These are phyloP conservation scores for Magallana angulata DNA, from an alignment of 1,140 invertebrate genomes.

Conservation along the genomic window DNA sequence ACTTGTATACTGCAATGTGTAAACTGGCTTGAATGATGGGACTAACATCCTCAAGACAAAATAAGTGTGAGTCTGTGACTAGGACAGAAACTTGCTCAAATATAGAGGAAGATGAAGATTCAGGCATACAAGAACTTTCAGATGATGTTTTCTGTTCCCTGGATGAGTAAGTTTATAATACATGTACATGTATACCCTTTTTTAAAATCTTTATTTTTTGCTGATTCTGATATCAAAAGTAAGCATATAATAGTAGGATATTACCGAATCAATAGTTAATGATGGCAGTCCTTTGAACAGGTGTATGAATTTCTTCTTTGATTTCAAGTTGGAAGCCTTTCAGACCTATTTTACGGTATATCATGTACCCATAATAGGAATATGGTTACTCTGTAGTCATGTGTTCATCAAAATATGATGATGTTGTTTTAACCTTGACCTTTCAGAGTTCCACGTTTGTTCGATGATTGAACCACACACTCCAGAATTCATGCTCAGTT, in stretches of 20 bases:
- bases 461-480: background rate
- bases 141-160: background rate
- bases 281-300: constrained; percentile 1
- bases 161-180: constrained; percentile 1
- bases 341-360: background rate
- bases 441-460: background rate
- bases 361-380: background rate
- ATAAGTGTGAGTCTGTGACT: background rate
- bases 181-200: background rate
- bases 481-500: too few relatives aligned
- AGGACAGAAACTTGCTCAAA: background rate
- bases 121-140: background rate
- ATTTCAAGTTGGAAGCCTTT: constrained; percentile 16
- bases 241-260: background rate
- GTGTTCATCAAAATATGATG: background rate
- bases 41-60: background rate
- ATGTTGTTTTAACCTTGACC: background rate
- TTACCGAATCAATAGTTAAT: background rate
- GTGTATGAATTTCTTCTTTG: constrained; percentile 4
- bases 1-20: background rate
- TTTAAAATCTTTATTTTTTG: background rate
- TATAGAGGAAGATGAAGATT: constrained; percentile 2
- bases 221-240: background rate
- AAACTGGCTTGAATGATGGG: background rate
- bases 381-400: background rate